Evolutionary conservation across 2,113 vertebrate genomes (phyloP).

Genomic region (Odontophorus gujanensis): DNA sequence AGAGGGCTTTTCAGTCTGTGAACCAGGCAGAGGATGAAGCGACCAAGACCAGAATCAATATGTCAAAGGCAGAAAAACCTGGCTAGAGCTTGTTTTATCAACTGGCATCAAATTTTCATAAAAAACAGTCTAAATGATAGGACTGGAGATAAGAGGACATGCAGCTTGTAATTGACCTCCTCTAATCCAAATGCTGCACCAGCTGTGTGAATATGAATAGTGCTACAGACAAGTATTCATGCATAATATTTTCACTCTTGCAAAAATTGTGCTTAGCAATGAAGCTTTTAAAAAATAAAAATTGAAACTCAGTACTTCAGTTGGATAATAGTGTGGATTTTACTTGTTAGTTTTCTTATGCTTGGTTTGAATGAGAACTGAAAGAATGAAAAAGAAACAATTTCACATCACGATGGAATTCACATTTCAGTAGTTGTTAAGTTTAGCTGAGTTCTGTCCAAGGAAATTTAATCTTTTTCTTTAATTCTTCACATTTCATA

Average conservation of each 20-base stretch:
- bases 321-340: not conserved
- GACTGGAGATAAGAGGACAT: not conserved
- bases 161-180: not conserved
- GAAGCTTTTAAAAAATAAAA: not conserved
- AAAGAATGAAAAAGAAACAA: not conserved
- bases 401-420: not conserved
- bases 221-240: not conserved
- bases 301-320: not conserved
- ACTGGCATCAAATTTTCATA: not conserved
- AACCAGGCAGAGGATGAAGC: not conserved
- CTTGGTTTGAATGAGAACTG: not conserved
- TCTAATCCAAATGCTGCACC: not conserved
- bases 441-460: not conserved
- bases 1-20: not conserved
- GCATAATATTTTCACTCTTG: not conserved
- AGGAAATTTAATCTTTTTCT: not conserved
- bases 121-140: not conserved
- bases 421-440: not conserved
- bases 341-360: not conserved
- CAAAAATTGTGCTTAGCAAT: not conserved
- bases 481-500: not conserved
- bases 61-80: conserved; percentile 10
- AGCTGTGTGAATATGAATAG: not conserved
- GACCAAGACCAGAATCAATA: not conserved
- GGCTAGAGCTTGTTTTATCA: not conserved